Evolutionary conservation across 1,140 invertebrate species (phyloP).

Genomic region (Planococcus citri): DNA sequence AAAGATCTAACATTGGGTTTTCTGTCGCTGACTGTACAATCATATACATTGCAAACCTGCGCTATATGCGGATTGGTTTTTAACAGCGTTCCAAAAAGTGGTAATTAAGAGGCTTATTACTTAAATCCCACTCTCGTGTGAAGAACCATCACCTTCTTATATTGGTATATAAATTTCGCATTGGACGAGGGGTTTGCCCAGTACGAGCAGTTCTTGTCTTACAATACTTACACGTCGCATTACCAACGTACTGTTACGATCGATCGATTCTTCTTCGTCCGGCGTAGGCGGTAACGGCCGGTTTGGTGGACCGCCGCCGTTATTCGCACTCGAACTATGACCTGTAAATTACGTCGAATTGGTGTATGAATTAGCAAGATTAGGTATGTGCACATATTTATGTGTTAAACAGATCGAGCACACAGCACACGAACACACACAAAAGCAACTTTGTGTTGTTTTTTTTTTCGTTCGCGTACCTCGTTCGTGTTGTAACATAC

Average conservation of each 20-base stretch:
- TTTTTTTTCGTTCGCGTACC: neutral
- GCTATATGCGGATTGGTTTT: neutral
- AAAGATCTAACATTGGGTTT: too few relatives aligned
- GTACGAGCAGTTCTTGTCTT: neutral
- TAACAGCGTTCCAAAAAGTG: neutral
- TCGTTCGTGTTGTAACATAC: neutral
- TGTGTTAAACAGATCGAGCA: too few relatives aligned
- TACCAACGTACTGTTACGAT: slow-evolving; percentile 79
- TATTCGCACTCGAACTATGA: neutral
- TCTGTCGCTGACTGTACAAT: too few relatives aligned
- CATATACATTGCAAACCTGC: neutral
- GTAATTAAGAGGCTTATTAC: slow-evolving; percentile 1
- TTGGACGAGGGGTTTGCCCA: too few relatives aligned
- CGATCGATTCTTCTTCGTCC: slow-evolving; percentile 72
- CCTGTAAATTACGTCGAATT: neutral
- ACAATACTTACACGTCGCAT: slow-evolving; percentile 65
- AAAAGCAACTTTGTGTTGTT: too few relatives aligned
- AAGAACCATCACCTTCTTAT: neutral
- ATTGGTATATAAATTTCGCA: too few relatives aligned
- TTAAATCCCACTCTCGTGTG: neutral
- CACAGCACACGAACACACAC: too few relatives aligned
- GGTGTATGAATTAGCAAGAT: too few relatives aligned
- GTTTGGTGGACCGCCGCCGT: slow-evolving; percentile 60
- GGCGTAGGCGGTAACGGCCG: slow-evolving; percentile 86
- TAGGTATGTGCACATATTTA: too few relatives aligned